Evolutionary conservation across 2,113 vertebrate genomes (phyloP), one percentile per base, ranked within the genome.

Genomic region (Dipodomys stephensi): DNA sequence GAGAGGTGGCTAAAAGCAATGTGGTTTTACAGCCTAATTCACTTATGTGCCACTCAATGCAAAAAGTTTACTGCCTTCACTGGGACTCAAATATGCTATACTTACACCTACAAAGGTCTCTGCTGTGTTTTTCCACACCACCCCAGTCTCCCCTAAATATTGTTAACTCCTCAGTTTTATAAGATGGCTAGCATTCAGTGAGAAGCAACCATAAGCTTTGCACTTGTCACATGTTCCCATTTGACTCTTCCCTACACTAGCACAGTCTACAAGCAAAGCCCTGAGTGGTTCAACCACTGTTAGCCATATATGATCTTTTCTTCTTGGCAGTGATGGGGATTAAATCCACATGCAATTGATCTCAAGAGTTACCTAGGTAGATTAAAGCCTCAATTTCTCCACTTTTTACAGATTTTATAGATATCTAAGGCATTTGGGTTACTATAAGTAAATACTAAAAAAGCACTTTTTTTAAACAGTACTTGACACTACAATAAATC

Each of bases 61-160:
- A 92, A 88, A 78, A 87, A 76, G 12, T 53, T 53, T 28, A 49
- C 30, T 76, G 22, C 69, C 64, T 95, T 94, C 68, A 67, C 28
- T 67, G 18, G 68, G 62, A 64, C 8, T 71, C 30, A 0, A 22
- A 53, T 19, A 19, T 44, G 22, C 46, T 79, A 4, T 44, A 87
- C 18, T 83, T 49, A 91, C 0, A 71, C 9, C 80, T 82, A 90
- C n/a, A 53, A 90, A 76, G 13, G 64, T n/a, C 25, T 87, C 15
- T 88, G 30, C 71, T 88, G 46, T 73, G 68, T 78, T 88, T 65
- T 16, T 35, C 22, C 12, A 73, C 32, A 46, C 69, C 73, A 84
- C 30, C 27, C 60, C 73, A 68, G 81, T 30, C 19, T 84, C 49
- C 67, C 68, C 71, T 76, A 7, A 90, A 84, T 46, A 62, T 68